Evolutionary conservation across 1,140 invertebrate species (phyloP), one percentile per base, ranked within the genome.

Genomic region (Delia radicum): DNA sequence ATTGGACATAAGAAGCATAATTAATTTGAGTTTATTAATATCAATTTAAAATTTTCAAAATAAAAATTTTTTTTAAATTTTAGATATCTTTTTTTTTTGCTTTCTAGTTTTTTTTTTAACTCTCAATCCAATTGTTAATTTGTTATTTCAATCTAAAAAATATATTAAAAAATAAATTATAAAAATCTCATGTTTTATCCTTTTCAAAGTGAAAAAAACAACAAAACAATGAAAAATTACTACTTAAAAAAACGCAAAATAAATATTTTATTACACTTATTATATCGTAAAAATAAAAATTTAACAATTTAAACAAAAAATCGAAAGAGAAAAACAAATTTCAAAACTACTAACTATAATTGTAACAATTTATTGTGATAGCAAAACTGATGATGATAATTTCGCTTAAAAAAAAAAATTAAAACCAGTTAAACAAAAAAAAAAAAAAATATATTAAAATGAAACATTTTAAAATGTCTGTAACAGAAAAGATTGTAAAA

Each of bases 361-460:
- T 84, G 83, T 83, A 85, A 85, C 83, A 85, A 84, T 85, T 85
- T 81, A 85, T 84, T 85, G 83, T 85, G 83, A 85, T 85, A 85
- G 81, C 78, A 81, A 84, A 82, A 61, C 48, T 71, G 65, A 73
- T 73, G 75, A 74, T 74, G 63, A 74, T 74, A 63, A 74, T 75
- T 75, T 75, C 69, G 74, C 67, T 73, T 63, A 73, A 73, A 73
- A 69, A 15, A 31, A 69, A 71, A 75, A 26, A 71, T 28, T 21
- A 63, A 21, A 74, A 42, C 24, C 13, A 74, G 46, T 21, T 28
- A 24, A 63, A 69, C 13, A 0, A 71, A 73, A 63, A 74, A n/a
- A 71, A 71, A 71, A 71, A 6, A 48, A 75, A 75, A 75, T 13
- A 46, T 31, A 69, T 12, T 18, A 24, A 24, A 18, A 15, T 3